phyloP scores from a whole-genome alignment of 2,113 vertebrate species.

The Diphyllodes magnificus region DNA sequence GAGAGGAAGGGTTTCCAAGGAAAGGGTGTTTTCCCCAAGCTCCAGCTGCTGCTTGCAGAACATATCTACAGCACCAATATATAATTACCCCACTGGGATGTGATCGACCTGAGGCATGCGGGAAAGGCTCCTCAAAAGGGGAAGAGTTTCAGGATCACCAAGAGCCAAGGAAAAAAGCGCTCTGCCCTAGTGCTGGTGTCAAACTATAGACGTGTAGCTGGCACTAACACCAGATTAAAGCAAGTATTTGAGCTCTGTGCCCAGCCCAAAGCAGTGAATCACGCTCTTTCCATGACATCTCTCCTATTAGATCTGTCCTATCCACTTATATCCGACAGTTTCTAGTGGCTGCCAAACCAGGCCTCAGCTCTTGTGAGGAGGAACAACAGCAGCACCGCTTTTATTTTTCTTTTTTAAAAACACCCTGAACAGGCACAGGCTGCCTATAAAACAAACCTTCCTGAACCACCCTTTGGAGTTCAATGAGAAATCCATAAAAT shows the following conservation, averaged over 20 bases:
- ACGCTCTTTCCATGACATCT: neutral
- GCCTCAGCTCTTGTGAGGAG: neutral
- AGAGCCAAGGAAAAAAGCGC: neutral
- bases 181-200: neutral
- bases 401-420: neutral
- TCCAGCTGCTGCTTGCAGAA: neutral
- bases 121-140: neutral
- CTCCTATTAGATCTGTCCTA: neutral
- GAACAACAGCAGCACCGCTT: neutral
- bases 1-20: neutral
- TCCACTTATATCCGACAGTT: neutral
- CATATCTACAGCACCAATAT: neutral
- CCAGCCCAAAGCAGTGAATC: constrained; percentile 23
- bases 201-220: neutral
- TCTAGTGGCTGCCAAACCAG: neutral
- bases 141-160: neutral
- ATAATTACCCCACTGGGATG: neutral
- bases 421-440: neutral
- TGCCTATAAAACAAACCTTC: neutral
- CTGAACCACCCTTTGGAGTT: neutral
- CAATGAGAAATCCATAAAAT: neutral
- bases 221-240: neutral
- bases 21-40: neutral
- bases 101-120: neutral
- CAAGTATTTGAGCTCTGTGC: neutral